Evolutionary conservation across 2,797 vertebrate genomes (phyloP).

Genomic region (Ctenosaura bakeri): DNA sequence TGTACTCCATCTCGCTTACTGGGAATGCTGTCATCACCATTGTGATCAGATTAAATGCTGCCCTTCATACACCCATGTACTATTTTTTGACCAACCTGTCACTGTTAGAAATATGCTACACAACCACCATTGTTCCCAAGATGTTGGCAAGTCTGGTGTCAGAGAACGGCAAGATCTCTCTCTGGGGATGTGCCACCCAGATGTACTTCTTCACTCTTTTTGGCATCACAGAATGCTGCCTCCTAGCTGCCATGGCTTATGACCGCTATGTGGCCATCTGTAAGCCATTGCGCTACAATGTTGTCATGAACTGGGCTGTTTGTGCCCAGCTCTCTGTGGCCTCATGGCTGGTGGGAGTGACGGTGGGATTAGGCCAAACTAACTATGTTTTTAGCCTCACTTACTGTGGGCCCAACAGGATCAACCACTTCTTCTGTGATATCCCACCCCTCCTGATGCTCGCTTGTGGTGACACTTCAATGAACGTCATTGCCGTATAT

Average conservation of each 20-base stretch:
- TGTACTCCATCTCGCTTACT: constrained; percentile 51
- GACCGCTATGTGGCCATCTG: constrained; percentile 56
- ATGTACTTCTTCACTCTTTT: constrained; percentile 59
- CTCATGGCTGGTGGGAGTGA: constrained; percentile 55
- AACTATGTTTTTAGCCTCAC: constrained; percentile 65
- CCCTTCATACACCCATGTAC: constrained; percentile 62
- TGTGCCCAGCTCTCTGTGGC: constrained; percentile 38
- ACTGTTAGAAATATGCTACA: constrained; percentile 64
- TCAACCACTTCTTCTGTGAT: constrained; percentile 68
- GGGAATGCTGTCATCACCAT: constrained; percentile 56
- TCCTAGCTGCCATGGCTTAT: constrained; percentile 60
- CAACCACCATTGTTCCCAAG: constrained; percentile 51
- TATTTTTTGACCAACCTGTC: constrained; percentile 67
- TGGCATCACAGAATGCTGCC: constrained; percentile 56
- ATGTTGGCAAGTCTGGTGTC: constrained; percentile 51
- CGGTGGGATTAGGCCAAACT: constrained; percentile 54
- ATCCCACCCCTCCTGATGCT: constrained; percentile 51
- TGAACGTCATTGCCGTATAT: constrained; percentile 47
- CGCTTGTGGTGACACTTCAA: constrained; percentile 58
- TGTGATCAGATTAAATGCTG: constrained; percentile 45
- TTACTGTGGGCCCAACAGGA: constrained; percentile 64
- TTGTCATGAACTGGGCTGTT: constrained; percentile 19
- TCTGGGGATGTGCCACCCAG: constrained; percentile 59
- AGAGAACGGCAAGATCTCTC: constrained; percentile 51
- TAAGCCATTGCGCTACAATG: constrained; percentile 48